Base-by-base conservation (phyloP, 2,797 vertebrate genomes). In the Esox masquinongy region DNA sequence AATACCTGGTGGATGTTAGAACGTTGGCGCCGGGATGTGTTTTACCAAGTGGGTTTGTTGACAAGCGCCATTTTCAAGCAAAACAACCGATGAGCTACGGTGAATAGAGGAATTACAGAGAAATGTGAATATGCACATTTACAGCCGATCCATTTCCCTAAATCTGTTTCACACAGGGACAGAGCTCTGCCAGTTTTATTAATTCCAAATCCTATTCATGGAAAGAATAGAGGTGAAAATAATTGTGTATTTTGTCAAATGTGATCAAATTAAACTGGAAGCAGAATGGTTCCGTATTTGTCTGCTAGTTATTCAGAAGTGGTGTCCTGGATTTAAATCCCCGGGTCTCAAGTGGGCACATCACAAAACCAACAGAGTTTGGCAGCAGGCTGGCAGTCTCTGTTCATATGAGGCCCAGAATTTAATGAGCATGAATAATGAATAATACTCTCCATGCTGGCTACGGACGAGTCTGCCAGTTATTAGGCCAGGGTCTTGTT, bases 351-450 rank as follows among this genome's bases (percentile, higher is more conserved):
- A 94, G 93, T 94, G 93, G 93, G 92, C 91, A 94, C 91, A 93
- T 94, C 92, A 94, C 92, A 95, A 92, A 94, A 92, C 90, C 92
- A 92, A 93, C 90, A 92, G 90, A 90, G 87, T 94, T 94, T 95
- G 94, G 93, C 92, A 94, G 92, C 88, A 90, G 87, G 91, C 92
- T 94, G 93, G 92, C 91, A 93, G 91, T 89, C 91, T 92, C 91
- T 87, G 88, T 91, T 92, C 86, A 85, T 91, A 90, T 87, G 92
- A 94, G 92, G 91, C 93, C 92, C 92, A 91, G 87, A 92, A 94
- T 94, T 94, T 95, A 95, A 94, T 95, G 94, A 95, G 93, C 94
- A 95, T 95, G 93, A 94, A 95, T 95, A 95, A 95, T 95, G 92
- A 94, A 94, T 94, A 93, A 91, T 88, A 89, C 92, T 93, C 93